These are phyloP conservation scores for Acanthoscelides obtectus DNA, from an alignment of 2,888 invertebrate species.

Conservation along the genomic window DNA sequence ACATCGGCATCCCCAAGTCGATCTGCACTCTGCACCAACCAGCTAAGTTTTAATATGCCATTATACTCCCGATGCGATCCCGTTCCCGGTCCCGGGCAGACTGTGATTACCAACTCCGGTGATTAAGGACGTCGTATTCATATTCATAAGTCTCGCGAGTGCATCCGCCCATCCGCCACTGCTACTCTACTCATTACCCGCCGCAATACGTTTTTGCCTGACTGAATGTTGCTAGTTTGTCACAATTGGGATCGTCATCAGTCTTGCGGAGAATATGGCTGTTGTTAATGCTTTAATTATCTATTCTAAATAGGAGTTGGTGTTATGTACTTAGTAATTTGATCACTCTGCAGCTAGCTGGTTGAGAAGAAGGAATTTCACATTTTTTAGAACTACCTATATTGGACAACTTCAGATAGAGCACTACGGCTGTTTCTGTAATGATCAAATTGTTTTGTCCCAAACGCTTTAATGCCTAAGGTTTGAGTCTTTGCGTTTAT, in stretches of 20 bases:
- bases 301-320: background rate
- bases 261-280: background rate
- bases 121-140: background rate
- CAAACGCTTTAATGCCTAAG: too few species aligned
- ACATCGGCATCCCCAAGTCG: background rate
- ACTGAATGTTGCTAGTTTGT: background rate
- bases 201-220: background rate
- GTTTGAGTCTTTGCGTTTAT: too few species aligned
- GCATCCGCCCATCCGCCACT: too few species aligned
- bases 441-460: too few species aligned
- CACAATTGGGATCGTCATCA: background rate
- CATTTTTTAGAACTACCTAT: too few species aligned
- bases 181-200: background rate
- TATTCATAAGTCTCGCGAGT: background rate
- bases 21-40: background rate
- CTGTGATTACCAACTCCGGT: background rate
- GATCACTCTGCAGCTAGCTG: too few species aligned
- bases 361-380: too few species aligned
- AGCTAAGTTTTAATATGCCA: background rate
- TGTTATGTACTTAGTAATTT: background rate
- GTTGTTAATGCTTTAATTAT: background rate
- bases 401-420: too few species aligned
- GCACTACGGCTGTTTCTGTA: too few species aligned
- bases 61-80: background rate
- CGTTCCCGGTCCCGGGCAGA: too few species aligned